A percentile compares a stretch with the other conserved stretches of the same genome.
Evolutionary conservation across 1,140 invertebrate genomes (phyloP).

Genomic region (Euborellia annulipes): DNA sequence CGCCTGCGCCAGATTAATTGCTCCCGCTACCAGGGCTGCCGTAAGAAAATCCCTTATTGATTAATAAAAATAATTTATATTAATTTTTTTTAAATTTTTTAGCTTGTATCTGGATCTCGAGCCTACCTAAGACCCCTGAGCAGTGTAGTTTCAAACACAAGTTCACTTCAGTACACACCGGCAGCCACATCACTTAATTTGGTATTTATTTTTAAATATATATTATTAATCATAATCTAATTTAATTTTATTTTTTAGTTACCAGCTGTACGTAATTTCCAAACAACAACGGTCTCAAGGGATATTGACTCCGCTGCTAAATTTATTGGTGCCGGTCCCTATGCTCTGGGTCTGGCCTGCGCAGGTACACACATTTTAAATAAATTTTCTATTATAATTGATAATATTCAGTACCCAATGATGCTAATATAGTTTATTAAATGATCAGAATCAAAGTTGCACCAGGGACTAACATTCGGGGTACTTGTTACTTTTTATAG

Average conservation of each 20-base stretch:
- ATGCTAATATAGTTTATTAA: slow-evolving; percentile 1
- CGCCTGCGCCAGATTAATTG: slow-evolving; percentile 57
- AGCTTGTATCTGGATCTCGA: slow-evolving; percentile 50
- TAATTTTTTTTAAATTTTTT: slow-evolving; percentile 2
- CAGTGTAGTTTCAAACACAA: slow-evolving; percentile 41
- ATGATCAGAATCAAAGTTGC: slow-evolving; percentile 32
- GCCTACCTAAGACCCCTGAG: slow-evolving; percentile 56
- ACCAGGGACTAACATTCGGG: slow-evolving; percentile 35
- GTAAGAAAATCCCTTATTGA: slow-evolving; percentile 46
- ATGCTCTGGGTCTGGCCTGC: slow-evolving; percentile 98
- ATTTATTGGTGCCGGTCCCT: slow-evolving; percentile 99
- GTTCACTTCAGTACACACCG: slow-evolving; percentile 31
- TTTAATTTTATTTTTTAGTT: slow-evolving; percentile 30
- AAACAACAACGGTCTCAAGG: slow-evolving; percentile 75
- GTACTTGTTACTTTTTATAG: slow-evolving; percentile 33
- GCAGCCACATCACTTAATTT: slow-evolving; percentile 22
- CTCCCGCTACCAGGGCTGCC: slow-evolving; percentile 60
- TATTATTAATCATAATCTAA: no score
- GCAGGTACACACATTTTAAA: slow-evolving; percentile 78
- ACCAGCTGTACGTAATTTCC: slow-evolving; percentile 61
- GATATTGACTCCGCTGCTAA: slow-evolving; percentile 99
- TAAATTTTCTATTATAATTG: background rate
- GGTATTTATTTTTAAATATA: background rate
- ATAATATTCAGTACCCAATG: slow-evolving; percentile 2
- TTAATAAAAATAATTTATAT: slow-evolving; percentile 3